Percentiles rank a stretch among this genome's conserved stretches.
phyloP scores from a whole-genome alignment of 2,797 vertebrate species.

The Galaxias olidus region DNA sequence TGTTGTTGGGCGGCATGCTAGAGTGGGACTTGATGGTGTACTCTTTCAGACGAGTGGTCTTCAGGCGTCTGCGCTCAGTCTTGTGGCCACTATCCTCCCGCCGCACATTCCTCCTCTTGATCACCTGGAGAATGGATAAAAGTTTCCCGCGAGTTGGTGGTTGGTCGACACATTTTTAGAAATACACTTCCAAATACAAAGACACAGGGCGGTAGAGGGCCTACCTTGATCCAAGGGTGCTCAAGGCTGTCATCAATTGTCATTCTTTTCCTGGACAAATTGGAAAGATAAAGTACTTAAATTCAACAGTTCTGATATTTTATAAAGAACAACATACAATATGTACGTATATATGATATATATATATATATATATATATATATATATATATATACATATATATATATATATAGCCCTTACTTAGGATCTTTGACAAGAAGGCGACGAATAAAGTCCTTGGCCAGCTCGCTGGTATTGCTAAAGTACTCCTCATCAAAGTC shows the following conservation, averaged over 20 bases:
- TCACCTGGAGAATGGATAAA: conserved; percentile 75
- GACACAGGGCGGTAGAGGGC: conserved; percentile 19
- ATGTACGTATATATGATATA: too few relatives aligned
- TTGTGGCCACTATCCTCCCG: conserved; percentile 88
- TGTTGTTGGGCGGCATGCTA: conserved; percentile 99
- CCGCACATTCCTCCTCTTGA: conserved; percentile 92
- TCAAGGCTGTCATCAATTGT: conserved; percentile 93
- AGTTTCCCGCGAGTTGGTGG: neutral
- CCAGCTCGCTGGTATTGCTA: conserved; percentile 92
- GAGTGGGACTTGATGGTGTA: conserved; percentile 99
- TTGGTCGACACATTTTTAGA: neutral
- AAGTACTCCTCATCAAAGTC: conserved; percentile 87
- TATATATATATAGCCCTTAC: too few relatives aligned
- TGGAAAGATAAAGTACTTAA: neutral
- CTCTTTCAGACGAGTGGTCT: conserved; percentile 95
- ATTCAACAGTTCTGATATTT: neutral
- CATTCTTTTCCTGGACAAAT: conserved; percentile 88
- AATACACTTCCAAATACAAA: too few relatives aligned
- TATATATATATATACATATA: too few relatives aligned
- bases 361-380: too few relatives aligned
- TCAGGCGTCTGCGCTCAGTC: conserved; percentile 89
- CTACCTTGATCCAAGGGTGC: conserved; percentile 98
- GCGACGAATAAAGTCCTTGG: conserved; percentile 96
- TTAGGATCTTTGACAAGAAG: conserved; percentile 96
- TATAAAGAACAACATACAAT: neutral